Evolutionary conservation across 2,888 invertebrate genomes (phyloP).

Genomic region (Chaetoderma sp.): DNA sequence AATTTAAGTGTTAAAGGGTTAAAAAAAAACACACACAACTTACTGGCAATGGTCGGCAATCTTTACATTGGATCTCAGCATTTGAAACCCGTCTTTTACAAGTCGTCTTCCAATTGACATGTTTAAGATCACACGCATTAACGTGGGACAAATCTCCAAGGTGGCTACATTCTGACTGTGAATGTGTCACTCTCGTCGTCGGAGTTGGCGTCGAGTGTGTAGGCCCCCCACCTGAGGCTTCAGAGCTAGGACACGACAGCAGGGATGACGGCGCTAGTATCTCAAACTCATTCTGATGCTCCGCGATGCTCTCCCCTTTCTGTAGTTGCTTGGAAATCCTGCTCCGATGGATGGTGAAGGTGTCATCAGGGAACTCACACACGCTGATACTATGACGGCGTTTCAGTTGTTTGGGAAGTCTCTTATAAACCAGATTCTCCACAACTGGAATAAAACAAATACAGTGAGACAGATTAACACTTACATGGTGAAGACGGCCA

Average conservation of each 20-base stretch:
- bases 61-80: slow-evolving; percentile 37
- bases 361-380: slow-evolving; percentile 54
- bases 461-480: not conserved
- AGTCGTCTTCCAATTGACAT: slow-evolving; percentile 56
- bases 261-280: too few relatives aligned
- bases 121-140: slow-evolving; percentile 50
- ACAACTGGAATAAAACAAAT: slow-evolving; percentile 20
- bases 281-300: slow-evolving; percentile 33
- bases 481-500: too few relatives aligned
- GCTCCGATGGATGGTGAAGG: not conserved
- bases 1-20: too few relatives aligned
- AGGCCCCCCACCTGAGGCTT: slow-evolving; percentile 25
- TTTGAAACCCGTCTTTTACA: slow-evolving; percentile 29
- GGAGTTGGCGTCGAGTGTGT: slow-evolving; percentile 34
- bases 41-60: slow-evolving; percentile 49
- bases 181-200: slow-evolving; percentile 1
- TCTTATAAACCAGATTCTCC: slow-evolving; percentile 10
- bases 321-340: not conserved
- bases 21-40: too few relatives aligned
- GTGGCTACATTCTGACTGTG: slow-evolving; percentile 1
- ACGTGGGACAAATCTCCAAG: slow-evolving; percentile 35
- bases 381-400: slow-evolving; percentile 61
- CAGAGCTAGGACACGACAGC: too few relatives aligned
- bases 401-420: slow-evolving; percentile 33
- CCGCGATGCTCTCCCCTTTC: slow-evolving; percentile 12